Conservation (phyloP, 2,888 invertebrate genomes). For the Neoscelio sp. region DNA sequence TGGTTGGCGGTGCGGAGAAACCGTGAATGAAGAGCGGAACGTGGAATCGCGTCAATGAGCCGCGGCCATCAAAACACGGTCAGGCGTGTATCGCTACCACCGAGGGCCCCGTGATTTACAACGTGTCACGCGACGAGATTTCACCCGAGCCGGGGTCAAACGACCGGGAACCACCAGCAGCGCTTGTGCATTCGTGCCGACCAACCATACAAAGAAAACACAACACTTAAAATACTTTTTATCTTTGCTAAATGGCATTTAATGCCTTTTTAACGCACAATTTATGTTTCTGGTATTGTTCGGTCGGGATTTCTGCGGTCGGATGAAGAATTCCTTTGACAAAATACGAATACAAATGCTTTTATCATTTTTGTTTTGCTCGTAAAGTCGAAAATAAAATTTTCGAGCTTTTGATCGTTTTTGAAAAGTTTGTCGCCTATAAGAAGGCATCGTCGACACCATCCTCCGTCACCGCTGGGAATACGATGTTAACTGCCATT, state of each 20-base stretch:
- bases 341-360: no score
- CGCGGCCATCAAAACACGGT: constrained; percentile 77
- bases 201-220: constrained; percentile 36
- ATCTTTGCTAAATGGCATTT: constrained; percentile 55
- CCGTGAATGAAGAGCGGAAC: constrained; percentile 75
- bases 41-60: constrained; percentile 77
- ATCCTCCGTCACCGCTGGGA: constrained; percentile 66
- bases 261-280: constrained; percentile 50
- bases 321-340: no score
- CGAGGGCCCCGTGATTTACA: constrained; percentile 76
- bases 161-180: constrained; percentile 65
- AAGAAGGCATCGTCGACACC: constrained; percentile 33
- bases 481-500: constrained; percentile 65
- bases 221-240: constrained; percentile 50
- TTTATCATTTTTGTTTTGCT: no score
- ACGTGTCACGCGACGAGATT: constrained; percentile 75
- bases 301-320: constrained; percentile 36
- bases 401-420: background rate
- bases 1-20: constrained; percentile 58
- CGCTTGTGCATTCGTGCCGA: constrained; percentile 56
- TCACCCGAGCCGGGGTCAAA: constrained; percentile 74
- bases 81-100: constrained; percentile 75
- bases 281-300: constrained; percentile 47
- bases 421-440: constrained; percentile 17
- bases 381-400: no score